phyloP scores from a whole-genome alignment of 1,140 invertebrate species.

The Eciton burchellii region DNA sequence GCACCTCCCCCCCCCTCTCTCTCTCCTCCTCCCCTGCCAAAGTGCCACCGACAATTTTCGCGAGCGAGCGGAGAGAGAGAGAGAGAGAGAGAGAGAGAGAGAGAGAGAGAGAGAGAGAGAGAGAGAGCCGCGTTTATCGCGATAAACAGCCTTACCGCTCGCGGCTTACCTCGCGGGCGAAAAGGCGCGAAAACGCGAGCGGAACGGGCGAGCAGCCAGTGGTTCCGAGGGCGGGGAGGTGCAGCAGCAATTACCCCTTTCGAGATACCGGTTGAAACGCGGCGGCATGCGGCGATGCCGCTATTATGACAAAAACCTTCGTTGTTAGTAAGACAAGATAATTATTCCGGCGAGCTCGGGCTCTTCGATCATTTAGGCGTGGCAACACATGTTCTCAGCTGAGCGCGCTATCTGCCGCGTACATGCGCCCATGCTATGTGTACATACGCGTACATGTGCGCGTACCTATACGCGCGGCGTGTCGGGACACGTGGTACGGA shows the following conservation, averaged over 20 bases:
- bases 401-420: constrained; percentile 76
- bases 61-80: no score
- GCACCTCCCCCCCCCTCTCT: not conserved
- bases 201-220: constrained; percentile 20
- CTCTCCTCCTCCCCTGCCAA: no score
- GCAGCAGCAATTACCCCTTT: not conserved
- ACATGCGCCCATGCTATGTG: constrained; percentile 77
- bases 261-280: constrained; percentile 42
- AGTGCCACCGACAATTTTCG: no score
- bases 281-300: constrained; percentile 41
- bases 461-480: constrained; percentile 81
- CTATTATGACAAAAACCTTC: constrained; percentile 65
- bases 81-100: no score
- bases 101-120: no score
- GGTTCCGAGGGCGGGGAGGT: not conserved
- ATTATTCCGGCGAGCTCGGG: constrained; percentile 71
- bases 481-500: constrained; percentile 82
- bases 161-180: no score
- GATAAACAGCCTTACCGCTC: no score
- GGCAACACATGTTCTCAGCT: constrained; percentile 80
- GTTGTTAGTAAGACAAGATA: constrained; percentile 73
- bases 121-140: no score
- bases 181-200: constrained; percentile 45
- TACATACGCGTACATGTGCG: constrained; percentile 79
- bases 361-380: constrained; percentile 79